Conservation (phyloP, 2,113 vertebrate genomes). For the Nothoprocta pentlandii region DNA sequence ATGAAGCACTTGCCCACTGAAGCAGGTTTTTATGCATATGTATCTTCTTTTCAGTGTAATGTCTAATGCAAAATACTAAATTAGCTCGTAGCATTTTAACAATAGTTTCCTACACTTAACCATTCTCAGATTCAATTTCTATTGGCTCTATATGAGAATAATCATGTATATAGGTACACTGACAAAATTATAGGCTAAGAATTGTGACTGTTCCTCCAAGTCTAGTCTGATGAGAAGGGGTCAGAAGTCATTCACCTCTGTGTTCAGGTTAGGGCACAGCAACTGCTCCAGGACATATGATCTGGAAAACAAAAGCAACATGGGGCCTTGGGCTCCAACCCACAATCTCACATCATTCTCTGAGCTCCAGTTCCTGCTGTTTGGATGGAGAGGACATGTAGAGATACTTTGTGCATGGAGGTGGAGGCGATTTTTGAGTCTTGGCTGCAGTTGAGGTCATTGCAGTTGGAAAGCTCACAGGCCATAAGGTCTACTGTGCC, state of each 20-base stretch:
- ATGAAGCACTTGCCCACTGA: not conserved
- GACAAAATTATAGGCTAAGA: not conserved
- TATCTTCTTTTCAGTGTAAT: not conserved
- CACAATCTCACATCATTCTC: not conserved
- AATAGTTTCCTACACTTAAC: not conserved
- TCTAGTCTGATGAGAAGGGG: not conserved
- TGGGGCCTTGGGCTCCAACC: fast-evolving
- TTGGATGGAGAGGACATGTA: not conserved
- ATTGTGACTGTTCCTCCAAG: not conserved
- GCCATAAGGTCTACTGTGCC: not conserved
- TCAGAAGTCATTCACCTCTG: not conserved
- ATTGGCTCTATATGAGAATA: not conserved
- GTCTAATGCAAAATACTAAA: not conserved
- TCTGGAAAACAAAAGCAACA: no score
- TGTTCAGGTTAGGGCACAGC: not conserved
- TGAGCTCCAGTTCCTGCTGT: not conserved
- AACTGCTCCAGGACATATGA: not conserved
- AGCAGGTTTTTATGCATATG: not conserved
- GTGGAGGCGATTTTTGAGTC: fast-evolving
- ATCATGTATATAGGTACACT: not conserved
- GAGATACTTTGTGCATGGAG: not conserved
- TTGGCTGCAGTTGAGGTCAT: not conserved
- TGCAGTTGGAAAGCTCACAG: not conserved
- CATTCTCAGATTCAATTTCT: not conserved
- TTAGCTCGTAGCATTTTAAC: no score